Evolutionary conservation across 2,113 vertebrate genomes (phyloP), one percentile per base, ranked within the genome.

Genomic region (Antechinus flavipes): DNA sequence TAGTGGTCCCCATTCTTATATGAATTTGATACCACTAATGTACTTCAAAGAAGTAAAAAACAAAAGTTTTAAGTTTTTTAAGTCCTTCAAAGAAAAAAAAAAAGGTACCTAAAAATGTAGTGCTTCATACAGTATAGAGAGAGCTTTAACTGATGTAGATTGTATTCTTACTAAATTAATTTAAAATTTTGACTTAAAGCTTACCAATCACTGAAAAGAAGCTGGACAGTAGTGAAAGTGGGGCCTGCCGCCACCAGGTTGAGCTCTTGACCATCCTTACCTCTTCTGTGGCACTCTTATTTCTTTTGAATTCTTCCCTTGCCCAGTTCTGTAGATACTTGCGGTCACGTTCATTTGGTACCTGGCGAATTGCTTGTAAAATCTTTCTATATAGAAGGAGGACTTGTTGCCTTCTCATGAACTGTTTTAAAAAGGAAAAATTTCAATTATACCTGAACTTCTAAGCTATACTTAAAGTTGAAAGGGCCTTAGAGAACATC

Each of bases 251-350:
- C 76, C 58, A 89, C 3, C 27, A 26, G 19, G 35, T 42, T 2
- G n/a, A 11, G 24, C 0, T 0, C 61, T 2, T 0, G 22, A 8
- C 1, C 89, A 42, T 30, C 84, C 97, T 98, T 95, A 99, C 99
- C 99, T 99, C 99, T 42, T 99, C 98, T 0, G 99, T 99, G 27
- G 98, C 98, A 1, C 89, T 97, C 94, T 99, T 99, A 61, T 99
- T 99, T 94, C 98, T 99, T 97, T 97, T 98, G 98, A 99, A 99
- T 96, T 99, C 99, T 7, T 98, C 99, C 94, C 99, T 98, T 35
- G 99, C 99, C 99, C 99, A 99, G 61, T 99, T 98, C 95, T 96
- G 97, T 23, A 99, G 96, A 68, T 99, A 99, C 54, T 93, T 98
- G 91, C 99, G 99, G 94, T 99, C 99, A 0, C 96, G 96, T 68